A percentile compares a stretch with the other conserved stretches of the same genome.
These are phyloP conservation scores for Aphaenogaster rudis DNA, from an alignment of 1,140 invertebrate genomes.

Conservation along the genomic window DNA sequence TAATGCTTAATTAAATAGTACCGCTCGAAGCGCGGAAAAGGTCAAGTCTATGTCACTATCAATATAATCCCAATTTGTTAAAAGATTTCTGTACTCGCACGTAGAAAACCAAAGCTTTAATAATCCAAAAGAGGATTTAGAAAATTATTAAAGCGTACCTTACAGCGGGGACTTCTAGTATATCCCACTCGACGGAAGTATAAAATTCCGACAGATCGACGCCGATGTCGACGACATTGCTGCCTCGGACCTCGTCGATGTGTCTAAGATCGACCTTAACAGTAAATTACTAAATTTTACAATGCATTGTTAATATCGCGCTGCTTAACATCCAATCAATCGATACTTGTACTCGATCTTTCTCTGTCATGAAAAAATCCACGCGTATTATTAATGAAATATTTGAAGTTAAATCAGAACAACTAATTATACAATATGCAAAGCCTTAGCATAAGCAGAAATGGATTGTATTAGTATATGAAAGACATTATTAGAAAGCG, in stretches of 20 bases:
- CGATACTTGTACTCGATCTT: not conserved
- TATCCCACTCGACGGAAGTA: conserved; percentile 99
- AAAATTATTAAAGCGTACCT: conserved; percentile 87
- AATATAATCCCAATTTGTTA: not conserved
- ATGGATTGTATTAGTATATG: not conserved
- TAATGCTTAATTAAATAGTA: conserved; percentile 5
- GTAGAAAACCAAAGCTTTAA: not conserved
- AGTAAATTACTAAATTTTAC: conserved; percentile 54
- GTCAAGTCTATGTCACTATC: not conserved
- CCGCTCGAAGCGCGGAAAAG: not conserved
- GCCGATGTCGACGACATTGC: conserved; percentile 94
- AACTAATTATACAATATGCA: not conserved
- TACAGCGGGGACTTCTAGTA: conserved; percentile 97
- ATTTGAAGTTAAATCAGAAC: not conserved
- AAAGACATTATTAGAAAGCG: not conserved
- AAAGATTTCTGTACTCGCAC: not conserved
- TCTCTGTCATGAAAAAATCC: not conserved
- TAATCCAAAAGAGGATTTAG: not conserved
- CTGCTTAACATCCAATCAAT: not conserved
- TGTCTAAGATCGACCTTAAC: conserved; percentile 95
- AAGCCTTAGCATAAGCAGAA: not conserved
- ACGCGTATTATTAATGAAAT: not conserved
- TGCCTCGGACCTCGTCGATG: conserved; percentile 94
- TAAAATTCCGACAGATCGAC: conserved; percentile 98
- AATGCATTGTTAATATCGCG: conserved; percentile 47